phyloP scores from a whole-genome alignment of 2,888 invertebrate species.

The Limnephilus marmoratus region DNA sequence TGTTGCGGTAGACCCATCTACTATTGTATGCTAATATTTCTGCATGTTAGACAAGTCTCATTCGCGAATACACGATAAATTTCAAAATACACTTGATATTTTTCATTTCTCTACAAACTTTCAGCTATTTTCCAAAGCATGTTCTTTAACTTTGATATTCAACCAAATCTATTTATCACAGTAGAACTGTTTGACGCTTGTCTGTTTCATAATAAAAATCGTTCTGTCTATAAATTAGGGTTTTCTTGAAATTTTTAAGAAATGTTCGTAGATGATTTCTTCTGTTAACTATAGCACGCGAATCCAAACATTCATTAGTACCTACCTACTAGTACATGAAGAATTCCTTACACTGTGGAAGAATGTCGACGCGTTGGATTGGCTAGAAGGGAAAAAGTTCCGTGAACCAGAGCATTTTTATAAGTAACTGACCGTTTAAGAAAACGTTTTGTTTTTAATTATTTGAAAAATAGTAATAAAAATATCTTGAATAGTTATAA shows the following conservation, averaged over 20 bases:
- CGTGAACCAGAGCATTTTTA: not conserved
- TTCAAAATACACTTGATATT: no score
- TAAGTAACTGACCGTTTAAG: not conserved
- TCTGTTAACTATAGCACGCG: no score
- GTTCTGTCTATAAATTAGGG: not conserved
- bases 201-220: not conserved
- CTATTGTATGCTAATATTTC: not conserved
- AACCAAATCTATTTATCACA: not conserved
- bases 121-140: no score
- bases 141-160: not conserved
- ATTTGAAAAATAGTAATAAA: no score
- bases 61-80: no score
- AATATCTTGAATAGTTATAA: no score
- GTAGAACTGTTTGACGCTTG: not conserved
- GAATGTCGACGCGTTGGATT: not conserved
- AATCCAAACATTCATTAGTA: no score
- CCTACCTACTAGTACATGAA: not conserved
- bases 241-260: not conserved
- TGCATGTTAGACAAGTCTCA: no score
- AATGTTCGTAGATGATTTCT: no score
- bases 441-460: no score
- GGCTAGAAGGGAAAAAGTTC: not conserved
- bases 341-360: not conserved
- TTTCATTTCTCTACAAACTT: no score
- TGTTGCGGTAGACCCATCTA: not conserved